These are phyloP conservation scores for Diachasmimorpha longicaudata DNA, from an alignment of 1,140 invertebrate species.

Conservation along the genomic window DNA sequence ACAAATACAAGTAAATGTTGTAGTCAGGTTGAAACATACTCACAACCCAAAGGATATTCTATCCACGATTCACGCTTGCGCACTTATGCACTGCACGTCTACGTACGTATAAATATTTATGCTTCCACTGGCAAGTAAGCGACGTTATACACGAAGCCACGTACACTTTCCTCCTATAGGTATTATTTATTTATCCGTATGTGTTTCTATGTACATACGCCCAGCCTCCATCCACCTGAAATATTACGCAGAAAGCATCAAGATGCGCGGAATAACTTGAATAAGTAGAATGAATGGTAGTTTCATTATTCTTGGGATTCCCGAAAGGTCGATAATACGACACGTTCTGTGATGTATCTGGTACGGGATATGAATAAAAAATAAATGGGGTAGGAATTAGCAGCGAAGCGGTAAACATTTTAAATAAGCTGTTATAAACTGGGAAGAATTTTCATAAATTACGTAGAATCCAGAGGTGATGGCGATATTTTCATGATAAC, in stretches of 20 bases:
- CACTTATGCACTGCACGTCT: conserved; percentile 34
- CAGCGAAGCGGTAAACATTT: too few relatives aligned
- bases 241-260: background rate
- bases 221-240: background rate
- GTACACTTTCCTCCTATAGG: conserved; percentile 26
- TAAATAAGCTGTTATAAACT: too few relatives aligned
- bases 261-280: background rate
- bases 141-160: conserved; percentile 25
- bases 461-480: too few relatives aligned
- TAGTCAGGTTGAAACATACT: background rate
- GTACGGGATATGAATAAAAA: background rate
- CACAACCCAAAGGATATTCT: conserved; percentile 26
- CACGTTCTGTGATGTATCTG: background rate
- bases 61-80: conserved; percentile 30
- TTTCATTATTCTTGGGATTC: background rate
- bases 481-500: too few relatives aligned
- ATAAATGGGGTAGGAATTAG: too few relatives aligned
- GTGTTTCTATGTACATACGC: conserved; percentile 5
- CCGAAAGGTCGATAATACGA: too few relatives aligned
- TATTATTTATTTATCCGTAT: conserved; percentile 29
- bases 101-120: conserved; percentile 35
- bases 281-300: background rate
- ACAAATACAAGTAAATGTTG: background rate
- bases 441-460: too few relatives aligned
- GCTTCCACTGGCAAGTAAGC: conserved; percentile 27